phyloP scores from a whole-genome alignment of 2,888 invertebrate species.

The Himalopsyche japonica region DNA sequence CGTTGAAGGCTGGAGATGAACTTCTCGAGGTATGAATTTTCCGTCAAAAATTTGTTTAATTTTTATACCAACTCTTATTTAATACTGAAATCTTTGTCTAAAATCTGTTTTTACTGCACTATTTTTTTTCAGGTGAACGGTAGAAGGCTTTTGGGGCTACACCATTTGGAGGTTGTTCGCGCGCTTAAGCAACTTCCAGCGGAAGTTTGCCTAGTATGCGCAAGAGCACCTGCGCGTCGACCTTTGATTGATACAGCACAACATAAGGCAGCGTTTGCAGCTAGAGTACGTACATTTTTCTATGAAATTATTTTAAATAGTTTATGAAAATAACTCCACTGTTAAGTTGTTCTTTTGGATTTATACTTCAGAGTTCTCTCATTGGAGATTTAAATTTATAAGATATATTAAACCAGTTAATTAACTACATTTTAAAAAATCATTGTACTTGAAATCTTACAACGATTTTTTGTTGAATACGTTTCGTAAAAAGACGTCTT shows the following conservation, averaged over 20 bases:
- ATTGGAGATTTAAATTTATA: too few relatives aligned
- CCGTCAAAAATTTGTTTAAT: too few relatives aligned
- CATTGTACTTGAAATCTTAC: background rate
- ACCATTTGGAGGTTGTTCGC: slow-evolving; percentile 88
- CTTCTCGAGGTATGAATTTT: slow-evolving; percentile 71
- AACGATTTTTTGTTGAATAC: too few relatives aligned
- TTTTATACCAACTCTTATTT: too few relatives aligned
- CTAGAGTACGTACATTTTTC: slow-evolving; percentile 59
- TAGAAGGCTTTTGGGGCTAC: slow-evolving; percentile 79
- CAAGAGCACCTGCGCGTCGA: slow-evolving; percentile 60
- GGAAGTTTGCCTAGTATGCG: slow-evolving; percentile 81
- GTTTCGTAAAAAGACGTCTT: background rate
- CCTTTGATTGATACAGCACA: slow-evolving; percentile 68
- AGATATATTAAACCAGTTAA: too few relatives aligned
- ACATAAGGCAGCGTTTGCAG: slow-evolving; percentile 68
- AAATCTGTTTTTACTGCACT: too few relatives aligned
- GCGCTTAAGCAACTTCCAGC: slow-evolving; percentile 81
- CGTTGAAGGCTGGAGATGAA: slow-evolving; percentile 85
- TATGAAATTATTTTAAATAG: background rate
- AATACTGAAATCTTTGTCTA: too few relatives aligned
- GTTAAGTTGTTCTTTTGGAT: too few relatives aligned
- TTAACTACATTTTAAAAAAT: too few relatives aligned
- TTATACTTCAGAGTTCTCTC: too few relatives aligned
- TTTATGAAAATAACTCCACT: background rate
- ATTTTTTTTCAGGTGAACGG: slow-evolving; percentile 78